These are phyloP conservation scores for Agelaius tricolor DNA, from an alignment of 2,113 vertebrate genomes.

Conservation along the genomic window DNA sequence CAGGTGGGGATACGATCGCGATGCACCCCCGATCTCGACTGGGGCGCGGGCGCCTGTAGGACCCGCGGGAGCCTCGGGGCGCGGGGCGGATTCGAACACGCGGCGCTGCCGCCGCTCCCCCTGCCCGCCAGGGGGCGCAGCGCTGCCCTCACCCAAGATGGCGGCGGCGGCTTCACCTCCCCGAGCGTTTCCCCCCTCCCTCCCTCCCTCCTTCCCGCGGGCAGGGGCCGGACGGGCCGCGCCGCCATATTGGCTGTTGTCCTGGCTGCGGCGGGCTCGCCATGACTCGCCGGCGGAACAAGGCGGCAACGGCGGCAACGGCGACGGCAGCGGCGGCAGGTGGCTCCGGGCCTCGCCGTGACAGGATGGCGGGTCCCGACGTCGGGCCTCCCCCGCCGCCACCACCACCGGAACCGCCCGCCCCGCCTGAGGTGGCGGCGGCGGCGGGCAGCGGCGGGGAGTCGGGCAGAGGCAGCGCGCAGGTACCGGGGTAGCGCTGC, in stretches of 20 bases:
- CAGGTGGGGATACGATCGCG: not conserved
- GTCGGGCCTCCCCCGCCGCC: constrained; percentile 10
- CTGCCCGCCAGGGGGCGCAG: not conserved
- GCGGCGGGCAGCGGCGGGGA: constrained; percentile 78
- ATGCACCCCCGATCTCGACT: accelerated
- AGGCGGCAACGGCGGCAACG: constrained; percentile 39
- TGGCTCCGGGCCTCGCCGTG: constrained; percentile 53
- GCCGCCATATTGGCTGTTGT: constrained; percentile 98
- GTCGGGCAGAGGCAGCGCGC: constrained; percentile 76
- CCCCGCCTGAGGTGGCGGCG: constrained; percentile 68
- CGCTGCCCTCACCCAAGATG: constrained; percentile 68
- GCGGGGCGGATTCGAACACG: not conserved
- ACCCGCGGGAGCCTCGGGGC: not conserved
- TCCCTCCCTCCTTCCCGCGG: constrained; percentile 82
- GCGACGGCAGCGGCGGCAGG: not conserved
- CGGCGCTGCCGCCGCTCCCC: not conserved
- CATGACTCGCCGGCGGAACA: constrained; percentile 91
- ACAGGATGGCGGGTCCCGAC: constrained; percentile 28
- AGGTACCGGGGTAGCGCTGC: constrained; percentile 64
- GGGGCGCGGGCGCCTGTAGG: not conserved
- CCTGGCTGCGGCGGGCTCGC: constrained; percentile 82
- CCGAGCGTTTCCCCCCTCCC: constrained; percentile 65
- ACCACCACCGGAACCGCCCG: constrained; percentile 44
- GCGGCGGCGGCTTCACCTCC: constrained; percentile 58
- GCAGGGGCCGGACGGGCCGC: constrained; percentile 78